A percentile compares a stretch with the other conserved stretches of the same genome.
Evolutionary conservation across 2,888 invertebrate genomes (phyloP).

Genomic region (Seira sanloemensis): DNA sequence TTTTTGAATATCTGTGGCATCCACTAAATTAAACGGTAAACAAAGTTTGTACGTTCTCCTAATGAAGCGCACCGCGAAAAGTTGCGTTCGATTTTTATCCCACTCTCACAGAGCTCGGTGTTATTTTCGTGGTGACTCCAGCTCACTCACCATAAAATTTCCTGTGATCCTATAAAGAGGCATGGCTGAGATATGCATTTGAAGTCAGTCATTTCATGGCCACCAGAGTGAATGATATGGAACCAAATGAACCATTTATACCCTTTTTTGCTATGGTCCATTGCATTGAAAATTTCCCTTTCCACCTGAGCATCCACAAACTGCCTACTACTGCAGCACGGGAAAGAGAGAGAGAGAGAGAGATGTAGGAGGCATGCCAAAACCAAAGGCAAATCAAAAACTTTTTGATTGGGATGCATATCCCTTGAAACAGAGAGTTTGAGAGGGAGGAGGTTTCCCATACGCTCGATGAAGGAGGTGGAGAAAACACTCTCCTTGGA

Average conservation of each 20-base stretch:
- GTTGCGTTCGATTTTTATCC: background rate
- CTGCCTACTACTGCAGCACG: too few relatives aligned
- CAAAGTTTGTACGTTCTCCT: constrained; percentile 41
- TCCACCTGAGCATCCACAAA: constrained; percentile 54
- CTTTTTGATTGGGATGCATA: background rate
- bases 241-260: constrained; percentile 60
- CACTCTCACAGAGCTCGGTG: too few relatives aligned
- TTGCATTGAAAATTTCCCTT: constrained; percentile 53
- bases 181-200: background rate
- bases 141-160: background rate
- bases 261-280: constrained; percentile 53
- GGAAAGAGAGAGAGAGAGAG: background rate
- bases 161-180: background rate
- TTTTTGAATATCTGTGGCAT: background rate
- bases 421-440: background rate
- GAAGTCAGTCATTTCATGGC: constrained; percentile 58
- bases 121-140: constrained; percentile 11
- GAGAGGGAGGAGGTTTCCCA: background rate
- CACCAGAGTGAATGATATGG: constrained; percentile 61
- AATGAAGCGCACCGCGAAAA: constrained; percentile 12
- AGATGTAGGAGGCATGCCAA: background rate
- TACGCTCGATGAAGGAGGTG: background rate
- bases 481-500: too few relatives aligned
- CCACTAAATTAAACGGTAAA: constrained; percentile 58
- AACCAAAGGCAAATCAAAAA: background rate